Conservation (phyloP, 2,797 vertebrate species). For the Avahi laniger region DNA sequence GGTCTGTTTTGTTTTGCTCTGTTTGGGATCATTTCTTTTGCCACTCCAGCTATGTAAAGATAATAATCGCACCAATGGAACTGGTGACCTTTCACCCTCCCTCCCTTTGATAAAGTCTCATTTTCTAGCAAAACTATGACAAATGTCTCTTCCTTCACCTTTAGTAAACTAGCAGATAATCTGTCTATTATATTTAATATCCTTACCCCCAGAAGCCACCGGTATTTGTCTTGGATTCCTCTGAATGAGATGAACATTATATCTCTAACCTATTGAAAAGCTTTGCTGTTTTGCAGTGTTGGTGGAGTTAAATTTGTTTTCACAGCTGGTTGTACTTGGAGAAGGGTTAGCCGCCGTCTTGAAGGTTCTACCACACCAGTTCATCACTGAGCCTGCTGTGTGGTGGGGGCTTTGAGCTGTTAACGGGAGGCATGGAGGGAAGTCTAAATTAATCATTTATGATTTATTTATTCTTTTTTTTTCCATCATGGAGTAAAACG, state of each 20-base stretch:
- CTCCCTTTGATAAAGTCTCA: constrained; percentile 88
- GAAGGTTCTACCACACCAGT: constrained; percentile 90
- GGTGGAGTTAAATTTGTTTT: constrained; percentile 93
- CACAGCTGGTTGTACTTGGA: constrained; percentile 98
- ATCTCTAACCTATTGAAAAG: constrained; percentile 94
- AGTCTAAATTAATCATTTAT: constrained; percentile 90
- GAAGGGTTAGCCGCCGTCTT: constrained; percentile 91
- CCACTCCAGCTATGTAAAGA: constrained; percentile 89
- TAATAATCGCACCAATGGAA: constrained; percentile 87
- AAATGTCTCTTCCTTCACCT: constrained; percentile 86
- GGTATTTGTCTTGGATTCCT: constrained; percentile 94
- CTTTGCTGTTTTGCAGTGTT: constrained; percentile 90
- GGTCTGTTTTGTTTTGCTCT: constrained; percentile 88
- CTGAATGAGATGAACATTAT: constrained; percentile 92
- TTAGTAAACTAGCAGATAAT: constrained; percentile 86
- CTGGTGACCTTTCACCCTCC: constrained; percentile 85
- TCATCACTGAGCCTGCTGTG: constrained; percentile 87
- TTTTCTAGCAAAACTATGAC: constrained; percentile 88
- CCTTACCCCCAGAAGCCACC: constrained; percentile 89
- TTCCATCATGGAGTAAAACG: constrained; percentile 77
- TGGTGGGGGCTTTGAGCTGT: constrained; percentile 87
- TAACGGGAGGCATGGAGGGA: constrained; percentile 87
- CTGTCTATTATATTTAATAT: constrained; percentile 89
- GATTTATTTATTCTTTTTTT: constrained; percentile 88
- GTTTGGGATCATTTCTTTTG: constrained; percentile 89